Conservation (phyloP, 2,888 invertebrate species). For the Drosophila melanosoma region DNA sequence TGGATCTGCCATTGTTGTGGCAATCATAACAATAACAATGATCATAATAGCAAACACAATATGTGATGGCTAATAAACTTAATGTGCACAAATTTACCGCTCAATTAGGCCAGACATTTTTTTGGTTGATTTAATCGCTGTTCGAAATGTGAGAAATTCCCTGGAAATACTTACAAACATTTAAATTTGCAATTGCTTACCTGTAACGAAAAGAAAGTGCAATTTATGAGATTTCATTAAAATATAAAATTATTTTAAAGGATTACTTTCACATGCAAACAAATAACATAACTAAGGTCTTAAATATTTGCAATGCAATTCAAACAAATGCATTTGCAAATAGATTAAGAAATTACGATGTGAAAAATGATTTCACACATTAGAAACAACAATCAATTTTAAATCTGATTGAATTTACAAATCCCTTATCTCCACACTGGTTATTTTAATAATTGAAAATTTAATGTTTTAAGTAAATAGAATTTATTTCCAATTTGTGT, state of each 20-base stretch:
- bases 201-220: constrained; percentile 36
- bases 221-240: constrained; percentile 1
- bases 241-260: not conserved
- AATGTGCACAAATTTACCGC: constrained; percentile 69
- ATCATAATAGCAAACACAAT: constrained; percentile 58
- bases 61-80: constrained; percentile 66
- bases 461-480: not conserved
- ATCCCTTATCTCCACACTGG: not conserved
- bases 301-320: not conserved
- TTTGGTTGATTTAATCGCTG: constrained; percentile 49
- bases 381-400: not conserved
- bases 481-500: not conserved
- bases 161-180: constrained; percentile 30
- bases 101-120: constrained; percentile 58
- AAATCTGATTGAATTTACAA: not conserved
- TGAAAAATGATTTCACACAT: not conserved
- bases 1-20: constrained; percentile 35
- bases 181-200: constrained; percentile 30
- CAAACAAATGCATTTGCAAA: not conserved
- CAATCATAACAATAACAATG: constrained; percentile 49
- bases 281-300: not conserved
- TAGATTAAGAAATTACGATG: not conserved
- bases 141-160: constrained; percentile 15
- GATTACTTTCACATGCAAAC: not conserved
- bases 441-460: not conserved